A percentile compares a stretch with the other conserved stretches of the same genome.
phyloP scores from a whole-genome alignment of 2,888 invertebrate species.

The Sericinus montela region DNA sequence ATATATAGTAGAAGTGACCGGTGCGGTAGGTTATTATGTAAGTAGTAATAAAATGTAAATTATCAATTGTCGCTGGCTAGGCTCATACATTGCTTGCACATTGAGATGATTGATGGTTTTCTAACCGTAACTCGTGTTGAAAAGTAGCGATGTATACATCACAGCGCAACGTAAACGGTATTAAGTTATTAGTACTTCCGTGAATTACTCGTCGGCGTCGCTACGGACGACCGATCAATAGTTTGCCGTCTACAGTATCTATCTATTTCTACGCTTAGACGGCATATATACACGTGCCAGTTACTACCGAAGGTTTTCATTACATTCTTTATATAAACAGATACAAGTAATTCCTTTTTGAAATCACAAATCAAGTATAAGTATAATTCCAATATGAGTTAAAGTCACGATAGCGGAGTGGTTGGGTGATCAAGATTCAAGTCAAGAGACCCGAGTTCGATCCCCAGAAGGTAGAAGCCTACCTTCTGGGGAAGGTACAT shows the following conservation, averaged over 20 bases:
- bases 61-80: not conserved
- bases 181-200: conserved; percentile 17
- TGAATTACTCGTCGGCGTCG: conserved; percentile 14
- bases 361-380: not conserved
- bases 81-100: conserved; percentile 12
- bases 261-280: conserved; percentile 30
- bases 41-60: conserved; percentile 5
- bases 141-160: conserved; percentile 15
- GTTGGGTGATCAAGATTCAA: no score
- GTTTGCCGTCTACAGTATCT: conserved; percentile 28
- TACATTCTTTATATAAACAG: not conserved
- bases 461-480: no score
- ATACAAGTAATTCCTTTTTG: not conserved
- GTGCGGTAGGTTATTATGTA: conserved; percentile 18
- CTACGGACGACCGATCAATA: conserved; percentile 37
- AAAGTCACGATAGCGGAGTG: no score
- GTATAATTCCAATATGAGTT: no score
- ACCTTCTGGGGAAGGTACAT: no score
- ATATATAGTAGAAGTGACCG: conserved; percentile 22
- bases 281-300: conserved; percentile 23
- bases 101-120: conserved; percentile 5
- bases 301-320: not conserved
- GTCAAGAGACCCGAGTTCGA: no score
- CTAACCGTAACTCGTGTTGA: conserved; percentile 1
- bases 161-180: not conserved